phyloP scores from a whole-genome alignment of 2,113 vertebrate species.

The Salvelinus alpinus region DNA sequence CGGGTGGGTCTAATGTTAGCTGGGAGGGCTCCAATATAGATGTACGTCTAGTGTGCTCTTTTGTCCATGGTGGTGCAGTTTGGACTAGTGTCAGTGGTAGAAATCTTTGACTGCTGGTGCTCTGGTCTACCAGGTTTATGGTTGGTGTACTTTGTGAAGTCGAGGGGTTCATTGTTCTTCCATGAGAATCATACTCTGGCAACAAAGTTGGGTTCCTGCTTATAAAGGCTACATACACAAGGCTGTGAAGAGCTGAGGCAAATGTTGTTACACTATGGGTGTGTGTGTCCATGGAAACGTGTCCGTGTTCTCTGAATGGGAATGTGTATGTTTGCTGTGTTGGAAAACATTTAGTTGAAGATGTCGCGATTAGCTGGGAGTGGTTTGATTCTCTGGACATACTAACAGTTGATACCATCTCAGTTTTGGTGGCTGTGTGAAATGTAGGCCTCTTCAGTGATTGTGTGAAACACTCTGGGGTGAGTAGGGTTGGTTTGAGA shows the following conservation, averaged over 20 bases:
- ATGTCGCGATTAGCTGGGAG: background rate
- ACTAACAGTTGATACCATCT: background rate
- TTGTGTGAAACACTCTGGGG: background rate
- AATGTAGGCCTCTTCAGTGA: background rate
- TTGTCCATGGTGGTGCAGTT: background rate
- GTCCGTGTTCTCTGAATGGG: background rate
- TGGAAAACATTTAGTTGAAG: background rate
- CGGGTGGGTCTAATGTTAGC: background rate
- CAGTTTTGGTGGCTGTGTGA: background rate
- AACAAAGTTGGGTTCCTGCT: background rate
- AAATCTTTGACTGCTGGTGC: background rate
- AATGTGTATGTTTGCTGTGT: background rate
- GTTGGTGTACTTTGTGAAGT: background rate
- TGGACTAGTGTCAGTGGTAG: background rate
- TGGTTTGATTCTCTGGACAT: background rate
- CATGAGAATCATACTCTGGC: background rate
- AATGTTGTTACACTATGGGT: too few relatives aligned
- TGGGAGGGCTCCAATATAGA: background rate
- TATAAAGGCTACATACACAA: too few relatives aligned
- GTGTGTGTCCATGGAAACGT: background rate
- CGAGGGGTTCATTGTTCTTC: background rate
- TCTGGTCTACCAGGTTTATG: background rate
- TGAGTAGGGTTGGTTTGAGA: background rate
- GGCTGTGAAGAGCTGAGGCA: background rate
- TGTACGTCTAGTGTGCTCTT: background rate